Evolutionary conservation across 2,888 invertebrate genomes (phyloP).

Genomic region (Caenorhabditis japonica): DNA sequence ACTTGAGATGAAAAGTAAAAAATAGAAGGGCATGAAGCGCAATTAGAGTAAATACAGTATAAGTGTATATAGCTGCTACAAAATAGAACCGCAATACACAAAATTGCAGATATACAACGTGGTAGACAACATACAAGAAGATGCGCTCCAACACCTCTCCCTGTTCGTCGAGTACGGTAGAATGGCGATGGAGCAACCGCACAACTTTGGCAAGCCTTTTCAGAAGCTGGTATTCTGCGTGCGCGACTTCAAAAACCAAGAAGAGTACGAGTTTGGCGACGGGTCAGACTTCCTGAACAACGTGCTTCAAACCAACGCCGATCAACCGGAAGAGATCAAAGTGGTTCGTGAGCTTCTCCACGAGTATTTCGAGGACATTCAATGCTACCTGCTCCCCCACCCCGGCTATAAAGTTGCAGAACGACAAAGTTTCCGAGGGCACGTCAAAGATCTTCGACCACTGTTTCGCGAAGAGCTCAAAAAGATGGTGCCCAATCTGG

Average conservation of each 20-base stretch:
- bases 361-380: constrained; percentile 70
- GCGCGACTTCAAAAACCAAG: constrained; percentile 80
- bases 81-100: too few relatives aligned
- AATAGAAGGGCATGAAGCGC: too few relatives aligned
- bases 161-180: constrained; percentile 98
- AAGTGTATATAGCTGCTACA: too few relatives aligned
- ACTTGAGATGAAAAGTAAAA: too few relatives aligned
- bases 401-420: constrained; percentile 76
- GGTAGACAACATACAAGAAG: constrained; percentile 96
- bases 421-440: constrained; percentile 70
- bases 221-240: constrained; percentile 75
- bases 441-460: constrained; percentile 74
- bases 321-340: constrained; percentile 63
- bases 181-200: constrained; percentile 86
- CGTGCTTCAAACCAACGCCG: constrained; percentile 58
- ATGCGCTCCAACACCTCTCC: constrained; percentile 93
- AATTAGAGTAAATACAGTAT: too few relatives aligned
- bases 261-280: constrained; percentile 72
- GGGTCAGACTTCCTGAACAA: constrained; percentile 66
- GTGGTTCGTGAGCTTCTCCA: constrained; percentile 62
- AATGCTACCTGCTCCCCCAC: constrained; percentile 73
- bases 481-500: constrained; percentile 69
- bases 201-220: constrained; percentile 74
- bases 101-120: constrained; percentile 86
- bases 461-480: constrained; percentile 73